These are phyloP conservation scores for Notarius lentiginosus DNA, from an alignment of 2,113 vertebrate genomes.

Conservation along the genomic window DNA sequence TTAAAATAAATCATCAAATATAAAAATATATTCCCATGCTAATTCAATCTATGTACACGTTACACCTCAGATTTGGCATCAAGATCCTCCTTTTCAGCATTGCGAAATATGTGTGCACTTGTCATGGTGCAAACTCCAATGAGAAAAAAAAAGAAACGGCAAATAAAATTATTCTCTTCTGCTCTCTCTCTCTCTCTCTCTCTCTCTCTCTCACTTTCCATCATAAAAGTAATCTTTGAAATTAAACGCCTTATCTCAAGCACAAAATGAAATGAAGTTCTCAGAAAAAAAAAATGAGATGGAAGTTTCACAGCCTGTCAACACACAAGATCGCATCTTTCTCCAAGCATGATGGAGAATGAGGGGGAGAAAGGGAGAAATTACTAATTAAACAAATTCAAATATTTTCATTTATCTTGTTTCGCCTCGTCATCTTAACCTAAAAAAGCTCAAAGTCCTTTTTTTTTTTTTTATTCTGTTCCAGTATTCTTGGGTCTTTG, in stretches of 20 bases:
- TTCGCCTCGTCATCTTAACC: not conserved
- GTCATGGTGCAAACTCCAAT: not conserved
- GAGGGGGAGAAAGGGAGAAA: conserved; percentile 36
- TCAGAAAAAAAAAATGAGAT: conserved; percentile 54
- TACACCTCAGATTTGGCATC: not conserved
- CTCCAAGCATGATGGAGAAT: conserved; percentile 7
- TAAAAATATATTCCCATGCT: not conserved
- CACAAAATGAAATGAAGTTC: conserved; percentile 64
- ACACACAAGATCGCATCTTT: conserved; percentile 61
- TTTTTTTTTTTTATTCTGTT: conserved; percentile 23
- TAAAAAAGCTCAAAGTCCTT: not conserved
- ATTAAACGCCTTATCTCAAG: conserved; percentile 67
- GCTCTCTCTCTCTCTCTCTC: not conserved
- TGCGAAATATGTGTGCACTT: conserved; percentile 3
- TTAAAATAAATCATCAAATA: not conserved
- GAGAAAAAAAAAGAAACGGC: not conserved
- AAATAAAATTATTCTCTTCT: conserved; percentile 23
- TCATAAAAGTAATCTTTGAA: conserved; percentile 68
- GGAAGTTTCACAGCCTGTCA: conserved; percentile 58
- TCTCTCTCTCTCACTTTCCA: conserved; percentile 28
- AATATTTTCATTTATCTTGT: conserved; percentile 40
- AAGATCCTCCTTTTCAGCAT: not conserved
- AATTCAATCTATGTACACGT: not conserved
- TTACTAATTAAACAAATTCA: conserved; percentile 59
- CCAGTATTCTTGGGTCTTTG: conserved; percentile 1